Evolutionary conservation across 2,888 invertebrate genomes (phyloP), one percentile per base, ranked within the genome.

Genomic region (Rambutsinella grinnellia): DNA sequence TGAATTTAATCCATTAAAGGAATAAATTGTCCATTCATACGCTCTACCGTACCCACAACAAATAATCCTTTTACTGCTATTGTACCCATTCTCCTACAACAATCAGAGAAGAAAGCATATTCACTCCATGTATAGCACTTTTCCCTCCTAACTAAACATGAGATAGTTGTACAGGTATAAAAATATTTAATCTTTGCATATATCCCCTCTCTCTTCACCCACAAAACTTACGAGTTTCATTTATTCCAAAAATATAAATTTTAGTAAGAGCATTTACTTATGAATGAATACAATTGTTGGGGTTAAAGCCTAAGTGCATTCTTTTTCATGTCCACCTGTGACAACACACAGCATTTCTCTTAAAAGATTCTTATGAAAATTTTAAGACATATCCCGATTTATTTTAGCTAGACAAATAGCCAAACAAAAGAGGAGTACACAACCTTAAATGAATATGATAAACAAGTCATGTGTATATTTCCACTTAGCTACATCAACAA

Each of bases 281-380:
- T n/a, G n/a, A n/a, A n/a, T n/a, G n/a, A n/a, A n/a, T n/a, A n/a
- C n/a, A n/a, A n/a, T n/a, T n/a, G n/a, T n/a, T n/a, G n/a, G n/a
- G n/a, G n/a, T n/a, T n/a, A n/a, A n/a, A n/a, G n/a, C n/a, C n/a
- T n/a, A n/a, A n/a, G n/a, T n/a, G n/a, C n/a, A n/a, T n/a, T n/a
- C n/a, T n/a, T n/a, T n/a, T n/a, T 19, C n/a, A 27, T 46, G 49
- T 69, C 63, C 79, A 79, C 79, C 79, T 79, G 76, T 79, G 76
- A 71, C 68, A 70, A 70, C 76, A 76, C 6, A 44, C 54, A 23
- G 5, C 3, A 56, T 27, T 56, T 26, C 56, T 5, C 13, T 56
- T n/a, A n/a, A n/a, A n/a, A n/a, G n/a, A n/a, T n/a, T n/a, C n/a
- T n/a, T n/a, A n/a, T n/a, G n/a, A n/a, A n/a, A n/a, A n/a, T n/a